Evolutionary conservation across 2,113 vertebrate species (phyloP).

Genomic region (Anarrhichthys ocellatus): DNA sequence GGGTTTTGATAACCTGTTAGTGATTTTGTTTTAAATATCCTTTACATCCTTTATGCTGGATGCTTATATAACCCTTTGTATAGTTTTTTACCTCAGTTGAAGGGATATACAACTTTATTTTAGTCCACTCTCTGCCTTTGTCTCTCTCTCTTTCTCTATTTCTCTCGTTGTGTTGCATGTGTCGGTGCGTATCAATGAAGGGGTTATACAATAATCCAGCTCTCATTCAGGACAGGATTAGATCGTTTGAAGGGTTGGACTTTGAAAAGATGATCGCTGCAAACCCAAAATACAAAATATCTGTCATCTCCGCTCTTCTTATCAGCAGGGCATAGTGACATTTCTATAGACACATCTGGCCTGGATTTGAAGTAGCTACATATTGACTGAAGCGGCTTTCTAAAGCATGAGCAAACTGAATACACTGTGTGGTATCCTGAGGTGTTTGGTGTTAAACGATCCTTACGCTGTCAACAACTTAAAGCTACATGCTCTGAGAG

Average conservation of each 20-base stretch:
- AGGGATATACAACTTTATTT: conserved; percentile 49
- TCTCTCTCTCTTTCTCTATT: not conserved
- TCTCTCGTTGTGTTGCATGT: conserved; percentile 40
- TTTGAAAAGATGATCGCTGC: conserved; percentile 69
- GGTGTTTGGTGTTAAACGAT: conserved; percentile 60
- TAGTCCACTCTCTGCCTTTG: conserved; percentile 1
- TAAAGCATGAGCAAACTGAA: conserved; percentile 49
- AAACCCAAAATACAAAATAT: conserved; percentile 74
- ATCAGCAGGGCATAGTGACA: conserved; percentile 56
- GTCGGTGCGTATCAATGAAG: conserved; percentile 59
- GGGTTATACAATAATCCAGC: conserved; percentile 75
- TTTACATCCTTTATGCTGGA: not conserved
- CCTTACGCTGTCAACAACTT: conserved; percentile 61
- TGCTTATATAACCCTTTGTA: conserved; percentile 18
- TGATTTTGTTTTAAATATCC: not conserved
- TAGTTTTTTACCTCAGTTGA: conserved; percentile 20
- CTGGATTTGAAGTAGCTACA: conserved; percentile 69
- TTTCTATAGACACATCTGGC: conserved; percentile 79
- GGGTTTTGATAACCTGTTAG: conserved; percentile 1
- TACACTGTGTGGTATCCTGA: conserved; percentile 37
- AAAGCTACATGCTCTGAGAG: conserved; percentile 20
- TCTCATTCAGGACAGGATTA: conserved; percentile 80
- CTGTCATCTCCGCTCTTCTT: conserved; percentile 70
- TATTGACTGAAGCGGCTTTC: conserved; percentile 66
- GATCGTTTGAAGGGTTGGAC: conserved; percentile 71